Percentiles rank a stretch among this genome's conserved stretches.
Evolutionary conservation across 2,797 vertebrate species (phyloP).

Genomic region (Lacerta agilis): DNA sequence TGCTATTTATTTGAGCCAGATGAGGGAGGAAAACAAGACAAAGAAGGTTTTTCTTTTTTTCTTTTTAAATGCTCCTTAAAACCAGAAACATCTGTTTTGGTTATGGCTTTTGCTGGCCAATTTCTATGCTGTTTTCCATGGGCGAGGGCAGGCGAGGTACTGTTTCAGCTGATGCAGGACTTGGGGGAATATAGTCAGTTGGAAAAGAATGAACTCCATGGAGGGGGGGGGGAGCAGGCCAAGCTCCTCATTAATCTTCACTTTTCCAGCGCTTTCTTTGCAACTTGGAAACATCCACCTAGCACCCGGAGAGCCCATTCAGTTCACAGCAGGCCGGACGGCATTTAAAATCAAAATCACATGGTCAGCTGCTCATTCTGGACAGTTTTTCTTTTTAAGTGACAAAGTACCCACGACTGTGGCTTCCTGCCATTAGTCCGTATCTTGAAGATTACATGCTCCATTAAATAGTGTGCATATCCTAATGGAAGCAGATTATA

Average conservation of each 20-base stretch:
- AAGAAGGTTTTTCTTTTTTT: conserved; percentile 31
- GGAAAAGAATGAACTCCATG: conserved; percentile 22
- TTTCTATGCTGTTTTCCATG: conserved; percentile 13
- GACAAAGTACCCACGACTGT: conserved; percentile 36
- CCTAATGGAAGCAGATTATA: not conserved
- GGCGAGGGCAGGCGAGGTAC: not conserved
- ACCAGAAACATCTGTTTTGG: conserved; percentile 56
- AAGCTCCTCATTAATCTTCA: not conserved
- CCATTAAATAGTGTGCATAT: not conserved
- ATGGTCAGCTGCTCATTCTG: conserved; percentile 9
- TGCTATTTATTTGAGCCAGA: conserved; percentile 18
- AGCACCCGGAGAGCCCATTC: not conserved
- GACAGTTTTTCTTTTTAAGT: not conserved
- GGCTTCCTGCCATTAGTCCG: conserved; percentile 32
- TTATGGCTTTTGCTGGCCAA: conserved; percentile 50
- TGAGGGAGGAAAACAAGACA: conserved; percentile 42
- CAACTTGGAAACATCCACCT: not conserved
- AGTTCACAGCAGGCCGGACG: not conserved
- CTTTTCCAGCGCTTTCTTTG: not conserved
- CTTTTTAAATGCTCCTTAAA: conserved; percentile 39
- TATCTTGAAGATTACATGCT: not conserved
- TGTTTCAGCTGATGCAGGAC: not conserved
- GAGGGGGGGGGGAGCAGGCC: not conserved
- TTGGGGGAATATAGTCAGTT: conserved; percentile 18
- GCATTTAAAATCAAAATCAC: not conserved